These are phyloP conservation scores for Belgica antarctica DNA, from an alignment of 2,888 invertebrate species.

Conservation along the genomic window DNA sequence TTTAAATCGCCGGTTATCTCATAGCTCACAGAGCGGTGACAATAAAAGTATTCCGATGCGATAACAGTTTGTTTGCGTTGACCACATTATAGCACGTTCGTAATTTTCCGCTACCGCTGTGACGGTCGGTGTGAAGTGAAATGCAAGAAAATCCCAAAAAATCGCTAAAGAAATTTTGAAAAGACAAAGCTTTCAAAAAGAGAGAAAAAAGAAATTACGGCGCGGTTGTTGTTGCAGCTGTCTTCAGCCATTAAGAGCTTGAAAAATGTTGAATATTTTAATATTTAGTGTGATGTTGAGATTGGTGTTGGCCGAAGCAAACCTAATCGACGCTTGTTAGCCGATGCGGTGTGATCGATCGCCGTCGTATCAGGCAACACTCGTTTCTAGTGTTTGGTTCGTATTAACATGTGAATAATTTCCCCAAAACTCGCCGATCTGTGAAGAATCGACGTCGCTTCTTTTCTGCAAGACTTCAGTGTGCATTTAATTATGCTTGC, in stretches of 20 bases:
- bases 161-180: background rate
- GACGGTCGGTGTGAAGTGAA: slow-evolving; percentile 13
- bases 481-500: slow-evolving; percentile 33
- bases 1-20: slow-evolving; percentile 29
- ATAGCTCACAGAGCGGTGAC: background rate
- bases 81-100: slow-evolving; percentile 17
- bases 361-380: slow-evolving; percentile 3
- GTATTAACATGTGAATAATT: slow-evolving; percentile 20
- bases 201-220: slow-evolving; percentile 7
- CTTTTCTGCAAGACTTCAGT: background rate
- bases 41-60: slow-evolving; percentile 11
- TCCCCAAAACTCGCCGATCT: background rate
- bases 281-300: slow-evolving; percentile 6
- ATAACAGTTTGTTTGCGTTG: slow-evolving; percentile 9
- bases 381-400: background rate
- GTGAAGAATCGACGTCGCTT: background rate
- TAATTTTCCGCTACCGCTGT: slow-evolving; percentile 14
- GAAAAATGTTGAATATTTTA: slow-evolving; percentile 23
- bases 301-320: background rate
- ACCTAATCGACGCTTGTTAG: background rate
- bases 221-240: slow-evolving; percentile 8
- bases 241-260: slow-evolving; percentile 18
- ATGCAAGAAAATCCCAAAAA: background rate
- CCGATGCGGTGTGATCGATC: background rate
- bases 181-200: background rate